phyloP scores from a whole-genome alignment of 2,888 invertebrate genomes.

The Fabriciana adippe region DNA sequence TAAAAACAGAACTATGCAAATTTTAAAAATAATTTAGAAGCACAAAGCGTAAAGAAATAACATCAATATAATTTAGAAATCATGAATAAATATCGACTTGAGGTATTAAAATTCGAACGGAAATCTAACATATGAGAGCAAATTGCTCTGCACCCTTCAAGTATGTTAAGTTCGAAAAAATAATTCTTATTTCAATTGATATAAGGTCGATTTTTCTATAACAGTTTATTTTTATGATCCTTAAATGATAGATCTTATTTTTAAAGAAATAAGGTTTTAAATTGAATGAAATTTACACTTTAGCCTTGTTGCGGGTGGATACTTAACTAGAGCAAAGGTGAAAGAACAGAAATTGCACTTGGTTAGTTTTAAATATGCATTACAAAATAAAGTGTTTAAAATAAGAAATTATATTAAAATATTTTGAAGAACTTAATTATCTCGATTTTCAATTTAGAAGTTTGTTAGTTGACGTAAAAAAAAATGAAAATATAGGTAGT shows the following conservation, averaged over 20 bases:
- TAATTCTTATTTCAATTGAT: fast-evolving
- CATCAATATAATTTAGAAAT: slow-evolving; percentile 19
- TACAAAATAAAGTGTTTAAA: background rate
- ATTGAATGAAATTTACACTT: slow-evolving; percentile 41
- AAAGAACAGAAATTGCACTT: slow-evolving; percentile 56
- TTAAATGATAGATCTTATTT: slow-evolving; percentile 10
- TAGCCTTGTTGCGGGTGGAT: slow-evolving; percentile 66
- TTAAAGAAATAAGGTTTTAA: slow-evolving; percentile 20
- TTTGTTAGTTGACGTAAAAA: too few species aligned
- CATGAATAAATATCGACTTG: slow-evolving; percentile 39
- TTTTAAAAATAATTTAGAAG: background rate
- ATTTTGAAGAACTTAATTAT: background rate
- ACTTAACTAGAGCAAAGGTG: slow-evolving; percentile 77
- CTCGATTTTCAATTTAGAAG: too few species aligned
- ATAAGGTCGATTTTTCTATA: background rate
- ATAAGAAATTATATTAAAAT: background rate
- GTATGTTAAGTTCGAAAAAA: slow-evolving; percentile 47
- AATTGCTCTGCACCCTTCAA: slow-evolving; percentile 43
- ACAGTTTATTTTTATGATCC: background rate
- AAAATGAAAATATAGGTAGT: too few species aligned
- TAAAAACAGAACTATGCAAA: too few species aligned
- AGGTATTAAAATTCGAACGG: slow-evolving; percentile 47
- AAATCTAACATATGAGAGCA: slow-evolving; percentile 45
- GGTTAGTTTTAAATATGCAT: slow-evolving; percentile 16
- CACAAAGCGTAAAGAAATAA: background rate